Evolutionary conservation across 2,113 vertebrate species (phyloP).

Genomic region (Pseudonaja textilis): DNA sequence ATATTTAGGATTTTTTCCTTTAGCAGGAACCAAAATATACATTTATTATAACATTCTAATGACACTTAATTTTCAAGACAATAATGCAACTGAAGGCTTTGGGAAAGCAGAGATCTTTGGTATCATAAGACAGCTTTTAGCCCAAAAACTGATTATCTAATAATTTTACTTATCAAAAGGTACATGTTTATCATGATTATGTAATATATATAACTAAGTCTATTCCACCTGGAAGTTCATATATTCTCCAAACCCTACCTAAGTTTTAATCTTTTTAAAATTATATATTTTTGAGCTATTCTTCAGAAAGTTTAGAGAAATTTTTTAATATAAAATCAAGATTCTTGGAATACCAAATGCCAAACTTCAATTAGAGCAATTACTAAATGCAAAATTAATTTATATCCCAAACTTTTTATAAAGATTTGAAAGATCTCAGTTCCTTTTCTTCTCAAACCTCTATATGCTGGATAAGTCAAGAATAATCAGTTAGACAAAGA

Average conservation of each 20-base stretch:
- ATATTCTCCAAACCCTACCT: neutral
- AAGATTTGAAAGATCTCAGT: too few relatives aligned
- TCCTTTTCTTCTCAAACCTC: neutral
- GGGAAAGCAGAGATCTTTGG: slow-evolving; percentile 22
- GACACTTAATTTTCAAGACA: neutral
- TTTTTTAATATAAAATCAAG: neutral
- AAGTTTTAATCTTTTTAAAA: neutral
- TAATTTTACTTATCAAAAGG: neutral
- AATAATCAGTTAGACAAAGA: neutral
- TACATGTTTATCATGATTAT: neutral
- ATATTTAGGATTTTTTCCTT: neutral
- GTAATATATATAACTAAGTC: neutral
- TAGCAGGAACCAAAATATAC: neutral
- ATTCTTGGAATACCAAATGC: neutral
- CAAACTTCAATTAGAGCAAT: neutral
- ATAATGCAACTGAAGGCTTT: neutral
- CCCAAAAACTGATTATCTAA: neutral
- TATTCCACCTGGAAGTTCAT: neutral
- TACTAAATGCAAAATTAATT: neutral
- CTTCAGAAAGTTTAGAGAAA: neutral
- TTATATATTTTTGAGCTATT: neutral
- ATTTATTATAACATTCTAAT: neutral
- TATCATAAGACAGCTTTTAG: neutral
- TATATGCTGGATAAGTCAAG: neutral
- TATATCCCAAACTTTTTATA: neutral